Evolutionary conservation across 2,888 invertebrate genomes (phyloP).

Genomic region (Cantharis flavilabris): DNA sequence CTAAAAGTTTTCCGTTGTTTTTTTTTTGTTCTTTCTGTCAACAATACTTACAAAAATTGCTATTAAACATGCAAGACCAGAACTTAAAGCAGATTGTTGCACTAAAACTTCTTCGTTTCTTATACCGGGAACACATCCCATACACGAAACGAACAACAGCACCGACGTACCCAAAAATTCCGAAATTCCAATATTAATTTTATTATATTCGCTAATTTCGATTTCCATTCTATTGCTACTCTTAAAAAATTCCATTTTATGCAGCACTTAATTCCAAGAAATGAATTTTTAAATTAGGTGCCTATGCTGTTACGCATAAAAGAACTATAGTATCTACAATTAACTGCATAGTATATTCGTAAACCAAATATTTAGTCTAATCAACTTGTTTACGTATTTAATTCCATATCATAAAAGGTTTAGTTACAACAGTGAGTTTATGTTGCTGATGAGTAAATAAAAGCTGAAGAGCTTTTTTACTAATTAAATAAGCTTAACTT

Average conservation of each 20-base stretch:
- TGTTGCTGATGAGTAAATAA: background rate
- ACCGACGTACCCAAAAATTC: slow-evolving; percentile 72
- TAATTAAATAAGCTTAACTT: background rate
- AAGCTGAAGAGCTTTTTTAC: background rate
- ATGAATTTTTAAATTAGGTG: background rate
- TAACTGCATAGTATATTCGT: background rate
- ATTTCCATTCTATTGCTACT: background rate
- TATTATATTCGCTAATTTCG: slow-evolving; percentile 3
- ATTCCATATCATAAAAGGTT: background rate
- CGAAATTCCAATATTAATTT: slow-evolving; percentile 44
- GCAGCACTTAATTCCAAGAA: background rate
- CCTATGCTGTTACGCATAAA: background rate
- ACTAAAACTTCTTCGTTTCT: slow-evolving; percentile 35
- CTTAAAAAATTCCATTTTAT: background rate
- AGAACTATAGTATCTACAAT: background rate
- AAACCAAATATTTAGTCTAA: background rate
- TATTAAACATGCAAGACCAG: slow-evolving; percentile 70
- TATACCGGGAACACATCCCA: slow-evolving; percentile 60
- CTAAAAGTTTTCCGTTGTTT: slow-evolving; percentile 50
- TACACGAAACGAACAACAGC: slow-evolving; percentile 72
- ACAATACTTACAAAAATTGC: slow-evolving; percentile 64
- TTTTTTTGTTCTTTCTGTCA: background rate
- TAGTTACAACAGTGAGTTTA: background rate
- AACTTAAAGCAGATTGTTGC: slow-evolving; percentile 57
- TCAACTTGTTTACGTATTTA: background rate